Evolutionary conservation across 2,888 invertebrate genomes (phyloP).

Genomic region (Hydroisotoma schaefferi): DNA sequence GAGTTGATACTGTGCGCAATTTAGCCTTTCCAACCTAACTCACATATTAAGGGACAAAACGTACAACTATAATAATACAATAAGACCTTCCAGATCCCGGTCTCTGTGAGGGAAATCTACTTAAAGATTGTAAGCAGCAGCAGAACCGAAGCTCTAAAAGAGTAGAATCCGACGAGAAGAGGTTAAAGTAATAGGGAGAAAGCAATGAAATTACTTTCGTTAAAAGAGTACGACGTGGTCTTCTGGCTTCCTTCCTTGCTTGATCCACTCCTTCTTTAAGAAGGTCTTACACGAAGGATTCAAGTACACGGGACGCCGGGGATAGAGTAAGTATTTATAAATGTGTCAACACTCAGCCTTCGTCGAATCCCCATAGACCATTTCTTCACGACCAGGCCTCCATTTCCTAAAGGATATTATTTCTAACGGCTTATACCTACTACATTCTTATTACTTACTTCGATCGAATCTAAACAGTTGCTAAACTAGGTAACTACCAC

Average conservation of each 20-base stretch:
- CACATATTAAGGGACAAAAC: too few species aligned
- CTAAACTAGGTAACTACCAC: too few species aligned
- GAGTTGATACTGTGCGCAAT: too few species aligned
- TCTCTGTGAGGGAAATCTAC: slow-evolving; percentile 3
- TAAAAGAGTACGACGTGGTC: slow-evolving; percentile 14
- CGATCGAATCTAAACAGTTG: too few species aligned
- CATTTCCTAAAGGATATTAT: background rate
- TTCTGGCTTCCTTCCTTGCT: slow-evolving; percentile 1
- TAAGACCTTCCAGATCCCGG: background rate
- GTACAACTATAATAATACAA: too few species aligned
- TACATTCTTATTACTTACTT: too few species aligned
- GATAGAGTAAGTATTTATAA: slow-evolving; percentile 3
- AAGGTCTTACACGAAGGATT: background rate
- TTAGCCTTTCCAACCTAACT: too few species aligned
- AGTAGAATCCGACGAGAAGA: too few species aligned
- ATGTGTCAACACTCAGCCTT: slow-evolving; percentile 10
- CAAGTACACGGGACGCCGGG: background rate
- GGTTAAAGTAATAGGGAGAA: slow-evolving; percentile 13
- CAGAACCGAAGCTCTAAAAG: too few species aligned
- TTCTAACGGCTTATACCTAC: too few species aligned
- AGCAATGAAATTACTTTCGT: slow-evolving; percentile 16
- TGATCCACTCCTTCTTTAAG: slow-evolving; percentile 1
- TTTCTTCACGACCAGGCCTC: background rate
- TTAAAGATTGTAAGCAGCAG: slow-evolving; percentile 3
- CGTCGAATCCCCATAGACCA: background rate